These are phyloP conservation scores for Pagetopsis macropterus DNA, from an alignment of 2,797 vertebrate species.

Conservation along the genomic window DNA sequence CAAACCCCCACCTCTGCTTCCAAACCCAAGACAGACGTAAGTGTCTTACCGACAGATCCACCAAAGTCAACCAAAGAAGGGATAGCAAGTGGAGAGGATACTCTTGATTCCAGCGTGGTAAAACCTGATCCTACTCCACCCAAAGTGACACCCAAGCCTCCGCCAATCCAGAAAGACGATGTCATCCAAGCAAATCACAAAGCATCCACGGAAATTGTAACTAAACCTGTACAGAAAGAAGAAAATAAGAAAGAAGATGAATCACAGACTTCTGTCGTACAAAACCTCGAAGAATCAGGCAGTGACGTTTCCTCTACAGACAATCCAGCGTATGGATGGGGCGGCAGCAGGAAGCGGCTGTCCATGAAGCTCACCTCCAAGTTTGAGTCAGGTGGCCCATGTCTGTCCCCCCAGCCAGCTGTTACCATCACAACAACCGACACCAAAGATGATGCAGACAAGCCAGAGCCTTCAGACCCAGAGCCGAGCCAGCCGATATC, in stretches of 20 bases:
- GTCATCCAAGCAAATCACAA: constrained; percentile 46
- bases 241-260: constrained; percentile 20
- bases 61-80: constrained; percentile 35
- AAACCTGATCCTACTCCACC: constrained; percentile 29
- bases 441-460: constrained; percentile 23
- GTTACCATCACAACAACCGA: constrained; percentile 40
- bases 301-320: constrained; percentile 11
- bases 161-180: constrained; percentile 35
- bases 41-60: constrained; percentile 22
- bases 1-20: constrained; percentile 21
- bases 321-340: constrained; percentile 47
- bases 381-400: constrained; percentile 81
- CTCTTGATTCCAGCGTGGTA: constrained; percentile 16
- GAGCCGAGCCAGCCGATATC: constrained; percentile 17
- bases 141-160: constrained; percentile 31
- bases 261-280: neutral
- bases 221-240: constrained; percentile 30
- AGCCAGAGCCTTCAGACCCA: constrained; percentile 3
- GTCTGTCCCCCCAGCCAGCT: constrained; percentile 51
- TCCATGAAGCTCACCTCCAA: constrained; percentile 87
- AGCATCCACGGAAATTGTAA: constrained; percentile 1
- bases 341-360: constrained; percentile 83
- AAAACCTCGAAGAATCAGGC: constrained; percentile 38
- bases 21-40: constrained; percentile 38
- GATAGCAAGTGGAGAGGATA: constrained; percentile 19